Evolutionary conservation across 2,888 invertebrate genomes (phyloP), one percentile per base, ranked within the genome.

Genomic region (Epiblema foenella): DNA sequence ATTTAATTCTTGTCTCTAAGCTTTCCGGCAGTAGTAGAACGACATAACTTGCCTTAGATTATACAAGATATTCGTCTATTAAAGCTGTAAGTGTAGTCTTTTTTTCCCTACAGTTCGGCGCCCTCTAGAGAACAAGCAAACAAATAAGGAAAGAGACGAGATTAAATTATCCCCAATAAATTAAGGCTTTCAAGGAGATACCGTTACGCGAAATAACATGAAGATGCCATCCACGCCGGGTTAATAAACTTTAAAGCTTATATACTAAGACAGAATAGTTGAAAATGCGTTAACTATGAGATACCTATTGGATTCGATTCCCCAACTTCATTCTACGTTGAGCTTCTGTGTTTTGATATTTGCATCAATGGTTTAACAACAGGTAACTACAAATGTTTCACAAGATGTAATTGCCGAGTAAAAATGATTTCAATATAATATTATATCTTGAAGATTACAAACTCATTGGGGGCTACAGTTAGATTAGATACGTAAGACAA

Each of bases 141-240:
- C 52, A 63, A 24, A 17, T 1, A 52, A 42, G 52, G 18, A 12
- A 20, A 51, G 33, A 33, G 59, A 42, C 33, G 52, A 52, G 37
- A 65, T 69, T 29, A 51, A 58, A 70, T 59, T 54, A 65, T 37
- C 52, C 24, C 46, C 20, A 46, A 59, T 54, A 54, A 65, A 52
- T 54, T 20, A 70, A 69, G 51, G 51, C 29, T 59, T 70, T 46
- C 52, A n/a, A 33, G 64, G 51, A 65, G 42, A 18, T 65, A 17
- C 11, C 24, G 24, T 58, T 64, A 24, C 24, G 69, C 17, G 49
- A 17, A 56, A 59, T 56, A 46, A 60, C 24, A 46, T 46, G 24
- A 46, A n/a, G 4, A 46, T 46, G 46, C 24, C 24, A 24, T 11
- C n/a, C 20, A 46, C 24, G 15, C 20, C 24, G n/a, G 42, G 46